Percentiles rank a stretch among this genome's conserved stretches.
phyloP scores from a whole-genome alignment of 1,140 invertebrate genomes.

The Microplitis mediator region DNA sequence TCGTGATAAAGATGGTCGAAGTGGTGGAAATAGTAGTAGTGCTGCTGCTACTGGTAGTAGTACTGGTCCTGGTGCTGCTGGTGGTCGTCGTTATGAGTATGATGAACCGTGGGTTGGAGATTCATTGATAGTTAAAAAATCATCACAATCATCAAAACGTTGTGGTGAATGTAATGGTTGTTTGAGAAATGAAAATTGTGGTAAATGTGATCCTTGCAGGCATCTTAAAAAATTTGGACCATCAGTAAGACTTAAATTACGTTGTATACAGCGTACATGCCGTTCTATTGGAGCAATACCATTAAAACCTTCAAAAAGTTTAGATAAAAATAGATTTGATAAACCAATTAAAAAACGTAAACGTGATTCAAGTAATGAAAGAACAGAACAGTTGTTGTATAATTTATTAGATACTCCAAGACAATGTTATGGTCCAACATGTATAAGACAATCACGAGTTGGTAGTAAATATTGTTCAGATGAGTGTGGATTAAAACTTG shows the following conservation, averaged over 20 bases:
- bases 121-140: slow-evolving; percentile 40
- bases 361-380: slow-evolving; percentile 65
- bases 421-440: slow-evolving; percentile 93
- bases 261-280: slow-evolving; percentile 69
- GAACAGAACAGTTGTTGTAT: slow-evolving; percentile 48
- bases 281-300: slow-evolving; percentile 50
- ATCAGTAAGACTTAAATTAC: slow-evolving; percentile 71
- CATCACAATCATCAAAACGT: slow-evolving; percentile 59
- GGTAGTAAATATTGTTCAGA: slow-evolving; percentile 96
- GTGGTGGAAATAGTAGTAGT: too few species aligned
- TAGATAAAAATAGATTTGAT: slow-evolving; percentile 52
- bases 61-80: too few species aligned
- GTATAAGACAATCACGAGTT: slow-evolving; percentile 75
- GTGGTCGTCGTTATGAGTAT: slow-evolving; percentile 46
- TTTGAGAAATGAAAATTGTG: slow-evolving; percentile 81
- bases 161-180: slow-evolving; percentile 87
- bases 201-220: slow-evolving; percentile 84
- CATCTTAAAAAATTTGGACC: slow-evolving; percentile 78
- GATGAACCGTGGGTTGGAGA: slow-evolving; percentile 47
- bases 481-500: slow-evolving; percentile 90
- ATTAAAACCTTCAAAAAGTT: slow-evolving; percentile 54
- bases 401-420: slow-evolving; percentile 59
- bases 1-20: slow-evolving; percentile 50
- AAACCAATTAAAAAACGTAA: slow-evolving; percentile 56
- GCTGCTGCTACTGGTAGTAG: too few species aligned